Evolutionary conservation across 1,140 invertebrate species (phyloP), one percentile per base, ranked within the genome.

Genomic region (Himalopsyche phryganea): DNA sequence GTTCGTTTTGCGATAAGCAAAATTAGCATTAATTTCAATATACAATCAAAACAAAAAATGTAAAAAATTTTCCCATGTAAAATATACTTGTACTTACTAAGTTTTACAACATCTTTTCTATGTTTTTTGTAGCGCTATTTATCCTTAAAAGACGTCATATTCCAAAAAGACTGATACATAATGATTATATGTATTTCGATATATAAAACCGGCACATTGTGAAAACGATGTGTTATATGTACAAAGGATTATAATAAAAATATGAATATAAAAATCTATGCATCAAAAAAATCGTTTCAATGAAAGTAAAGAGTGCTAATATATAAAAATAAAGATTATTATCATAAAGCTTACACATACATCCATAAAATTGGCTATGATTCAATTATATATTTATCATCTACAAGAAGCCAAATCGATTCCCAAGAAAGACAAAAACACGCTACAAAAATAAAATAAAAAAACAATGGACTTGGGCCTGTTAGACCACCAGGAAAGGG

Each of bases 301-400:
- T 13, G 38, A 40, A 40, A 40, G 15, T 40, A 60, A 58, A 66
- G 60, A 53, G 59, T 56, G 28, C 41, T 50, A 32, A 49, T 46
- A 49, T 47, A 40, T 15, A 60, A 41, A 52, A 32, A 54, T 44
- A 23, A 44, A 61, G 33, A 17, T 19, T 54, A 63, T 56, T 19
- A 33, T 63, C 58, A 64, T 60, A 64, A 64, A 64, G 58, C 62
- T 60, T 60, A 64, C 62, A 64, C 62, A 60, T 53, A 64, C 62
- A 64, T 64, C 62, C 62, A 64, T 36, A 60, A 60, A 64, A 57
- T 64, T 60, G 62, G 62, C 62, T 64, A 60, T 60, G 23, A 38
- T 32, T 55, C 41, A 54, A 58, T 50, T 42, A 28, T 28, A n/a
- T n/a, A 53, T 53, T 62, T n/a, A 36, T 48, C 10, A 33, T 50